Evolutionary conservation across 2,888 invertebrate genomes (phyloP).

Genomic region (Lithophane socia): DNA sequence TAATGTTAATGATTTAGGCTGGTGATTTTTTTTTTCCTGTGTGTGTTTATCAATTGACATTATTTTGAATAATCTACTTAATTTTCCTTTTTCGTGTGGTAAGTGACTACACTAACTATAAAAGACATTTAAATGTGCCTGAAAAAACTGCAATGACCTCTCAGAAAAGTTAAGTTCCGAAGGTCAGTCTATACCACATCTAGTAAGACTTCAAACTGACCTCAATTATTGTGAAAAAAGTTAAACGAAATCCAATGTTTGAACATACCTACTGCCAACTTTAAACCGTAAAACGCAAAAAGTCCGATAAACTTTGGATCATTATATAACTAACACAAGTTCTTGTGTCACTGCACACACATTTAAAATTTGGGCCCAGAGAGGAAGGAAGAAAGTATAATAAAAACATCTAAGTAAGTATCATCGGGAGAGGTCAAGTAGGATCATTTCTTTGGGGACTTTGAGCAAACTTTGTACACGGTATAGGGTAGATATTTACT

Average conservation of each 20-base stretch:
- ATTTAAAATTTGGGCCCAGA: slow-evolving; percentile 15
- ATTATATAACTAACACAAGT: neutral
- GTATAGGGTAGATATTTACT: slow-evolving; percentile 4
- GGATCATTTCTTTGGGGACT: slow-evolving; percentile 44
- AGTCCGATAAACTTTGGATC: neutral
- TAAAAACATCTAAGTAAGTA: slow-evolving; percentile 43
- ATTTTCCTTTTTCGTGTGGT: too few relatives aligned
- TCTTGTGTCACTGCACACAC: neutral
- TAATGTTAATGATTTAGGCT: neutral
- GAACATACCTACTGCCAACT: neutral
- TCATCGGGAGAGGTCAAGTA: slow-evolving; percentile 54
- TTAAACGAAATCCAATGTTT: neutral
- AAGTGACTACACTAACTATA: too few relatives aligned
- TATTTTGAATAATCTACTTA: too few relatives aligned
- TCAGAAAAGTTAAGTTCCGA: too few relatives aligned
- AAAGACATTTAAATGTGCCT: too few relatives aligned
- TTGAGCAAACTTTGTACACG: slow-evolving; percentile 40
- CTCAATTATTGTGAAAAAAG: neutral
- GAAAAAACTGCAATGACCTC: neutral
- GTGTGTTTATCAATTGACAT: neutral
- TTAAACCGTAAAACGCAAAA: neutral
- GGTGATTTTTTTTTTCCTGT: neutral
- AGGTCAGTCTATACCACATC: neutral
- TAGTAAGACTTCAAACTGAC: neutral
- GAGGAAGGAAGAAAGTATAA: slow-evolving; percentile 12